phyloP scores from a whole-genome alignment of 2,888 invertebrate species.

The Pogonocherus hispidulus region DNA sequence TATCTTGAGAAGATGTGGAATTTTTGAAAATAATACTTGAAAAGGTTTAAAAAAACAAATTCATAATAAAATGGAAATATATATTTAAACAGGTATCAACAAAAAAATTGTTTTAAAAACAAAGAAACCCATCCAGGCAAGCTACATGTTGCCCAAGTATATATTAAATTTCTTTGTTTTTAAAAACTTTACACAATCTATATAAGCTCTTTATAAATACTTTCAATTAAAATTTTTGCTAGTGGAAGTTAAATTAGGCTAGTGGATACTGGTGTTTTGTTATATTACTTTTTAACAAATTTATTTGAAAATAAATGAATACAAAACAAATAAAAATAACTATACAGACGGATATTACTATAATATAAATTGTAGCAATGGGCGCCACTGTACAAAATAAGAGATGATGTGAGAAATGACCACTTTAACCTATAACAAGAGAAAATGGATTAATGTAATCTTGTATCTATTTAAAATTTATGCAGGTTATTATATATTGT shows the following conservation, averaged over 20 bases:
- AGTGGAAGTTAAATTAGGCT: conserved; percentile 53
- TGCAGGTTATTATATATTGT: too few species aligned
- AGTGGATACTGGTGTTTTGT: conserved; percentile 49
- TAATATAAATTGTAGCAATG: conserved; percentile 56
- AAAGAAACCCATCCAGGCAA: conserved; percentile 26
- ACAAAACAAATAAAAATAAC: conserved; percentile 53
- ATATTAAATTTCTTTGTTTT: conserved; percentile 37
- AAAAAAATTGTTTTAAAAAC: conserved; percentile 35
- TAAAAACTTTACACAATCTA: conserved; percentile 29
- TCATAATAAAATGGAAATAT: conserved; percentile 27
- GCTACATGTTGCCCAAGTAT: background rate
- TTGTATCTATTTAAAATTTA: too few species aligned
- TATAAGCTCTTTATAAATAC: conserved; percentile 50
- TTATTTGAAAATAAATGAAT: conserved; percentile 37
- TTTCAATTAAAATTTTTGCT: conserved; percentile 46
- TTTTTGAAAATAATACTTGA: conserved; percentile 26
- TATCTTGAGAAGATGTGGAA: background rate
- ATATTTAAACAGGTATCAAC: conserved; percentile 26
- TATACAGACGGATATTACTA: conserved; percentile 62
- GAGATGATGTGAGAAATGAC: conserved; percentile 50
- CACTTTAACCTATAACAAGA: conserved; percentile 53
- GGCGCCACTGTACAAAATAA: conserved; percentile 58
- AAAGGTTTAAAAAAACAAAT: conserved; percentile 33
- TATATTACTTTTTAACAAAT: conserved; percentile 54
- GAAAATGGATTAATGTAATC: too few species aligned